phyloP scores from a whole-genome alignment of 2,888 invertebrate genomes.

The Glyphotaelius pellucidus region DNA sequence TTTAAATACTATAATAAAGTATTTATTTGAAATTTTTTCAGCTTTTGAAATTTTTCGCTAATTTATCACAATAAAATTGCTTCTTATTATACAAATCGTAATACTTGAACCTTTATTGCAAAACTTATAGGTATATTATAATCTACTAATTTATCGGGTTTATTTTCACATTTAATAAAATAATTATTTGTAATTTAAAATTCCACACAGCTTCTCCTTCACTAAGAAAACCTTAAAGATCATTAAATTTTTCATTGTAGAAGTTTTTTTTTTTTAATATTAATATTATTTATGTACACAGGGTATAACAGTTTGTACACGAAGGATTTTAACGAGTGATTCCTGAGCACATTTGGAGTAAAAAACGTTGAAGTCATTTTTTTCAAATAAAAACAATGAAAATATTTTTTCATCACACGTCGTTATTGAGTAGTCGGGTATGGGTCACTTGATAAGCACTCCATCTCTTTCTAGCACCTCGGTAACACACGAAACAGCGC shows the following conservation, averaged over 20 bases:
- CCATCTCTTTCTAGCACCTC: too few species aligned
- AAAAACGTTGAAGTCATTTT: too few species aligned
- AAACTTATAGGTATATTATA: background rate
- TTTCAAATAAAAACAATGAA: too few species aligned
- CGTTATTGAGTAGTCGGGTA: too few species aligned
- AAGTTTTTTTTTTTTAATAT: background rate
- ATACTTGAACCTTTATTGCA: background rate
- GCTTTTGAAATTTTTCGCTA: background rate
- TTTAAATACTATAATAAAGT: background rate
- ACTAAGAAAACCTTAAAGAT: background rate
- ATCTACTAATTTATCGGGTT: background rate
- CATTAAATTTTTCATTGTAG: background rate
- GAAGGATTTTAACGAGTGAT: too few species aligned
- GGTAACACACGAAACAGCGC: too few species aligned
- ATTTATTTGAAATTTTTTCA: background rate
- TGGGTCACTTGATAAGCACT: too few species aligned
- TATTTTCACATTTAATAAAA: background rate
- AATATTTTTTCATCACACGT: too few species aligned
- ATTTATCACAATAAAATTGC: background rate
- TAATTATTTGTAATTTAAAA: background rate
- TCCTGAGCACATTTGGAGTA: too few species aligned
- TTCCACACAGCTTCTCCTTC: background rate
- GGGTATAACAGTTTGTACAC: too few species aligned
- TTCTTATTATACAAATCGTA: background rate
- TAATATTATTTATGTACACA: too few species aligned